Evolutionary conservation across 2,888 invertebrate species (phyloP).

Genomic region (Charanyca ferruginea): DNA sequence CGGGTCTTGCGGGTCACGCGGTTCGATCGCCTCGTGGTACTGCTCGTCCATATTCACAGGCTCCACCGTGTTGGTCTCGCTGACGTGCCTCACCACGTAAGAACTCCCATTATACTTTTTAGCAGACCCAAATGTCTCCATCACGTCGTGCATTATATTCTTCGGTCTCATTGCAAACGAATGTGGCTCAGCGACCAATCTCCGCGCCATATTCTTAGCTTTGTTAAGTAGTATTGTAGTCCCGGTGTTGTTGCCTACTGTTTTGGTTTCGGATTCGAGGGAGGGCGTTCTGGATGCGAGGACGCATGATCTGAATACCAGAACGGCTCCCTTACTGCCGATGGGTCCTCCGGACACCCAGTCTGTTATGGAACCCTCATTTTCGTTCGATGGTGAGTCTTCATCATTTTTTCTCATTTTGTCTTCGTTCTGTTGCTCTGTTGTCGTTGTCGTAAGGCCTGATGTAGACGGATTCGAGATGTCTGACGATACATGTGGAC

Average conservation of each 20-base stretch:
- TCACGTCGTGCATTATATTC: slow-evolving; percentile 88
- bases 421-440: slow-evolving; percentile 71
- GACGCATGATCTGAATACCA: slow-evolving; percentile 93
- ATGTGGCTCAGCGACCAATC: slow-evolving; percentile 85
- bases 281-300: slow-evolving; percentile 88
- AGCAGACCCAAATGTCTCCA: slow-evolving; percentile 86
- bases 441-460: slow-evolving; percentile 81
- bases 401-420: slow-evolving; percentile 87
- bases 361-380: slow-evolving; percentile 81
- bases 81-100: slow-evolving; percentile 84
- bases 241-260: slow-evolving; percentile 84
- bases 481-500: slow-evolving; percentile 90
- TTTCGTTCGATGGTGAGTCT: slow-evolving; percentile 71
- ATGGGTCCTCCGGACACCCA: slow-evolving; percentile 92
- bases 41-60: slow-evolving; percentile 78
- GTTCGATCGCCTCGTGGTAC: no score
- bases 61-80: slow-evolving; percentile 79
- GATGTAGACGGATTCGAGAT: slow-evolving; percentile 87
- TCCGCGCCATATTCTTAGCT: slow-evolving; percentile 86
- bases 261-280: slow-evolving; percentile 86
- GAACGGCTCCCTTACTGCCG: slow-evolving; percentile 92
- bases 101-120: slow-evolving; percentile 79
- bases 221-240: slow-evolving; percentile 85
- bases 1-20: slow-evolving; percentile 71
- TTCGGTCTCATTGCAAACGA: slow-evolving; percentile 83